Percentiles rank a stretch among this genome's conserved stretches.
These are phyloP conservation scores for Calephelis perditalis DNA, from an alignment of 2,888 invertebrate genomes.

Conservation along the genomic window DNA sequence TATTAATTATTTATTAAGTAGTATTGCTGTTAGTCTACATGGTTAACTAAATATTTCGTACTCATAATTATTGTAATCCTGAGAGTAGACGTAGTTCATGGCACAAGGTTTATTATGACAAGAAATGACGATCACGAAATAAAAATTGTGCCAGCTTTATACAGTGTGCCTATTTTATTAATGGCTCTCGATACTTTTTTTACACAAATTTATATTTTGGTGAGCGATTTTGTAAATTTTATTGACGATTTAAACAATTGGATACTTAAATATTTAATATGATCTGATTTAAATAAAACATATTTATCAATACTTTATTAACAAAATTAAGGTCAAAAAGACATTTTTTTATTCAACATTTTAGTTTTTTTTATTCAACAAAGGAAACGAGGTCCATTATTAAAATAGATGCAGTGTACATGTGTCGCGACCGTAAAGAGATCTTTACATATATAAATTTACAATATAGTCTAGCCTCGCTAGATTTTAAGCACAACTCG, in stretches of 20 bases:
- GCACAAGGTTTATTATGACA: conserved; percentile 74
- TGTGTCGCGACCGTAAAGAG: conserved; percentile 12
- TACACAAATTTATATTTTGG: conserved; percentile 27
- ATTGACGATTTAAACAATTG: too few species aligned
- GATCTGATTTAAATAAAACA: too few species aligned
- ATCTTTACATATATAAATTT: conserved; percentile 34
- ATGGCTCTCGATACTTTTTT: not conserved
- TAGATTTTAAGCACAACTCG: conserved; percentile 67
- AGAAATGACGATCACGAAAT: conserved; percentile 51
- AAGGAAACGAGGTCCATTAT: conserved; percentile 47
- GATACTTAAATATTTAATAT: too few species aligned
- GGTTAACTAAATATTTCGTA: conserved; percentile 60
- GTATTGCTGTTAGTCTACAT: conserved; percentile 71
- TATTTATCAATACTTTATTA: too few species aligned
- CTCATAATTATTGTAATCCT: conserved; percentile 54
- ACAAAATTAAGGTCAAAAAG: too few species aligned
- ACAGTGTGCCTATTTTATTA: not conserved
- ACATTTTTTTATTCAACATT: too few species aligned
- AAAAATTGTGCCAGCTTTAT: conserved; percentile 50
- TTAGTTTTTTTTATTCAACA: too few species aligned
- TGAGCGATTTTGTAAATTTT: too few species aligned
- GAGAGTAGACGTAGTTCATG: conserved; percentile 66
- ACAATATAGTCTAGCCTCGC: conserved; percentile 65
- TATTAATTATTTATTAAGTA: conserved; percentile 71
- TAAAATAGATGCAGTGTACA: conserved; percentile 18